These are phyloP conservation scores for Lasioglossum leucozonium DNA, from an alignment of 2,888 invertebrate genomes.

Conservation along the genomic window DNA sequence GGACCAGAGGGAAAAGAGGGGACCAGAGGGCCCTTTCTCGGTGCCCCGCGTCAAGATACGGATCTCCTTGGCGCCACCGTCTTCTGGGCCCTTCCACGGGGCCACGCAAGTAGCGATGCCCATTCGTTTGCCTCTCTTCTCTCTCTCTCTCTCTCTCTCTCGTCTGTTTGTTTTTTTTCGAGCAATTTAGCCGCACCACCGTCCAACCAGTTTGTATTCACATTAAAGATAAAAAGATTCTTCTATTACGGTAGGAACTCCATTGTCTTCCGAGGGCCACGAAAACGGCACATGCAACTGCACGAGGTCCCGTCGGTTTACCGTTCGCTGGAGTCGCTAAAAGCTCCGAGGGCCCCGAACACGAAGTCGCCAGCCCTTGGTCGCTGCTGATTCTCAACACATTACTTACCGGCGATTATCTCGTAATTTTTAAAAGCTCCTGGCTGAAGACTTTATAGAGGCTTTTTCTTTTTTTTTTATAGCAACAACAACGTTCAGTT, in stretches of 20 bases:
- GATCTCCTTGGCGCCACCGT: constrained; percentile 84
- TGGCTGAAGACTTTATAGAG: too few species aligned
- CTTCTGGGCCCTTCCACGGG: constrained; percentile 72
- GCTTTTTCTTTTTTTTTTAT: too few species aligned
- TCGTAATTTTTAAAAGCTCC: neutral
- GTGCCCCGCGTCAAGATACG: constrained; percentile 82
- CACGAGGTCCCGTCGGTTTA: constrained; percentile 2
- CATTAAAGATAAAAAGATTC: constrained; percentile 39
- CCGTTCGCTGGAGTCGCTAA: constrained; percentile 17
- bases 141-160: neutral
- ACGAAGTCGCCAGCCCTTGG: neutral
- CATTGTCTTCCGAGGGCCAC: neutral
- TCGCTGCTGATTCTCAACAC: neutral
- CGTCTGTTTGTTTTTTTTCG: constrained; percentile 32
- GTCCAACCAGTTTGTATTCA: constrained; percentile 32
- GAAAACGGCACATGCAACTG: neutral
- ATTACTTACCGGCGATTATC: neutral
- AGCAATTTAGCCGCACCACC: constrained; percentile 39
- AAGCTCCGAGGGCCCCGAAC: neutral
- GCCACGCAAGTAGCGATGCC: constrained; percentile 59
- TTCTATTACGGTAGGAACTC: constrained; percentile 31
- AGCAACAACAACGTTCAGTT: neutral
- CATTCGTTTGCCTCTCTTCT: constrained; percentile 38
- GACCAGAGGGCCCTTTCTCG: constrained; percentile 69
- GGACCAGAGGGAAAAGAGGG: neutral